Evolutionary conservation across 2,888 invertebrate species (phyloP), one percentile per base, ranked within the genome.

Genomic region (Spisula solida): DNA sequence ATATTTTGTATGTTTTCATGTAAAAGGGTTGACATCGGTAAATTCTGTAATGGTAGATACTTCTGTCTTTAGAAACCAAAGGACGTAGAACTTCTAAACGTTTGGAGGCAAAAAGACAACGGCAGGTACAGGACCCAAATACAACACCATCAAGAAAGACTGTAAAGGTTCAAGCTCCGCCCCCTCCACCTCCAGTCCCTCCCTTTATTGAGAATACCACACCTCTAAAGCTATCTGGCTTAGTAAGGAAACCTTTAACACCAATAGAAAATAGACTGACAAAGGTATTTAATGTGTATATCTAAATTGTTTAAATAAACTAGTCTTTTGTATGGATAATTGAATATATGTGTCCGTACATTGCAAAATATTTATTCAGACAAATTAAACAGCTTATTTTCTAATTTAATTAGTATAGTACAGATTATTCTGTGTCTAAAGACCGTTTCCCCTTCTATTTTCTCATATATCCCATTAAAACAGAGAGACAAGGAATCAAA

Each of bases 81-180:
- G 94, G 93, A 25, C 86, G 90, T 80, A 88, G 94, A 56, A 85
- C 75, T 41, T 94, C 94, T 5, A 92, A 91, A 78, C 88, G 94
- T 6, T 85, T 94, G 12, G 93, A 92, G 66, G 93, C 87, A 31
- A 94, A 92, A 79, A 87, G 87, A 86, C 85, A 88, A 29, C 83
- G 88, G 20, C 87, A 81, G 20, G 51, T 25, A 18, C 31, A 88
- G 5, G 86, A 90, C 51, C 84, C 83, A 31, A 81, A 85, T 79
- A 70, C 16, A 29, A 86, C 81, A 18, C 84, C 85, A 41, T 70
- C 47, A 18, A 81, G 82, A 41, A 79, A 84, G 12, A 25, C n/a
- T 75, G 78, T 20, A 25, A 70, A 88, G 14, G 75, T 89, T n/a
- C 87, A 89, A 0, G 87, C 93, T 18, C 93, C 93, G 4, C 92